phyloP scores from a whole-genome alignment of 2,888 invertebrate species.

The Drosophila recens region DNA sequence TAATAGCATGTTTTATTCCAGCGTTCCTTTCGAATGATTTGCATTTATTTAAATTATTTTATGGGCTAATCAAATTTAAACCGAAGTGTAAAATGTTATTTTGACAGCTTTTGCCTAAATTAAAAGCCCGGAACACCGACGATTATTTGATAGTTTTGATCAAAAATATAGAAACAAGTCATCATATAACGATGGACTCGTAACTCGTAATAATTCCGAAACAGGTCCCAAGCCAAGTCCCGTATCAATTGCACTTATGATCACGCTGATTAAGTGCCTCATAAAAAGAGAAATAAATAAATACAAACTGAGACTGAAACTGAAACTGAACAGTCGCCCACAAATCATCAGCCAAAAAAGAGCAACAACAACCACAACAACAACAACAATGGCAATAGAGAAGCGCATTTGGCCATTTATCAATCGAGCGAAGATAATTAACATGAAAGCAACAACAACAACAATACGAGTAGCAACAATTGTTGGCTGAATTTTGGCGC shows the following conservation, averaged over 20 bases:
- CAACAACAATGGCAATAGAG: constrained; percentile 21
- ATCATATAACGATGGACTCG: constrained; percentile 1
- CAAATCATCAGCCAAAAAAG: constrained; percentile 36
- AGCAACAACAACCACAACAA: constrained; percentile 1
- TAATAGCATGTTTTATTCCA: too few relatives aligned
- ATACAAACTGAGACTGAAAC: neutral
- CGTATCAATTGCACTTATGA: constrained; percentile 29
- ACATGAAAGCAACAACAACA: constrained; percentile 36
- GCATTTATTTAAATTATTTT: too few relatives aligned
- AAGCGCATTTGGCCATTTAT: constrained; percentile 49
- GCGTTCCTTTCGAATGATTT: too few relatives aligned
- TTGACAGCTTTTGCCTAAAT: neutral
- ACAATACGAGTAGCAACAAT: constrained; percentile 18
- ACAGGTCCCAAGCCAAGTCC: constrained; percentile 9
- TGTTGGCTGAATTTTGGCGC: constrained; percentile 41
- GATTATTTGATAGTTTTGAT: too few relatives aligned
- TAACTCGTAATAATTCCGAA: constrained; percentile 9
- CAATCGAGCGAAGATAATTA: constrained; percentile 61
- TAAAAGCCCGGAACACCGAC: too few relatives aligned
- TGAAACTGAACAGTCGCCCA: constrained; percentile 19
- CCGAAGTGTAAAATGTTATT: too few relatives aligned
- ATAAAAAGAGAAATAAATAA: neutral
- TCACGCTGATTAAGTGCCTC: constrained; percentile 15
- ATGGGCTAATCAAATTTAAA: too few relatives aligned
- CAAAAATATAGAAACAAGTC: constrained; percentile 2